Base-by-base conservation (phyloP, 2,797 vertebrate species). In the Mormyrops attenuatus region DNA sequence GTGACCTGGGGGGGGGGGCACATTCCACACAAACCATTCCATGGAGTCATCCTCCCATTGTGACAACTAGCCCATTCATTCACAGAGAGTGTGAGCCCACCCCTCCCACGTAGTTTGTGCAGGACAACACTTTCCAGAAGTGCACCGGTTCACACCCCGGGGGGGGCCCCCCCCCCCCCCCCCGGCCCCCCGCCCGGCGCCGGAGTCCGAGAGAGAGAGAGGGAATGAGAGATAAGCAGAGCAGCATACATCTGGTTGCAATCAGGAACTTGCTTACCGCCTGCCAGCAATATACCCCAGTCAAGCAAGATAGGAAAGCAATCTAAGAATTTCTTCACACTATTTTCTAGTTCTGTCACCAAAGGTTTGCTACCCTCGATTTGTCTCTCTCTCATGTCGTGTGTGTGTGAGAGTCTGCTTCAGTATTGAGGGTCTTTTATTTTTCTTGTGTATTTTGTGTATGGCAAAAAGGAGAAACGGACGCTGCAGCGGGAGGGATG, bases 21-120 rank as follows among this genome's bases (percentile, higher is more conserved):
- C 93, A 95, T 95, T 95, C 95, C 94, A 88, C 88, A 92, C 89
- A 93, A 92, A 90, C 93, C 93, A 93, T 90, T 93, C 92, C 89
- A 88, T 90, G 85, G 91, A 94, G 94, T 95, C 95, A 95, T 92
- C 90, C 90, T 90, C 91, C 91, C 88, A 90, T 88, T 90, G 93
- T 93, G 94, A 95, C 94, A 94, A 92, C 88, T 88, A 90, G 55
- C 38, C 91, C 92, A 89, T 92, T 93, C 91, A 93, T 82, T 57
- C 85, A 53, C 7, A 20, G 30, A 7, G 52, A 4, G 52, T 34
- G 52, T 53, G 52, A 41, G 52, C 87, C 73, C 50, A 55, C 52
- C 52, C 50, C 52, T 20, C 50, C 85, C 22, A 50, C 3, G 30
- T 41, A 77, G 69, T 77, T 77, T 77, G 69, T 41, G 13, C 34